These are phyloP conservation scores for Kryptolebias ocellatus DNA, from an alignment of 2,797 vertebrate species.

Conservation along the genomic window DNA sequence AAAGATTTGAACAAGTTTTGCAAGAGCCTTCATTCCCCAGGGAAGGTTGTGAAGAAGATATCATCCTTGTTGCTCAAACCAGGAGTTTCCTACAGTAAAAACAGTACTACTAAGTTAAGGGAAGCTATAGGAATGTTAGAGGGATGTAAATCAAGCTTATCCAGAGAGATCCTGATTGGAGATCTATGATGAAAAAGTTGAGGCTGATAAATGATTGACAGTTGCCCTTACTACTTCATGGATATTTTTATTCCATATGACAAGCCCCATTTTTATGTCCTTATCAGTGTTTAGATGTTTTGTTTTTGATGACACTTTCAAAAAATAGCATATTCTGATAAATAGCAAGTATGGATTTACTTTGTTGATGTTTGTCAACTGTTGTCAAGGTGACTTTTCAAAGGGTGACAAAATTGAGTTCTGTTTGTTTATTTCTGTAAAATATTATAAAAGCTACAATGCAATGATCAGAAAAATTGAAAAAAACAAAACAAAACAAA, in stretches of 20 bases:
- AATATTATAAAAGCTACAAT: not conserved
- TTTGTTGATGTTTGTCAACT: not conserved
- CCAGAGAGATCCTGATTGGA: conserved; percentile 15
- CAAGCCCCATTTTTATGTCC: not conserved
- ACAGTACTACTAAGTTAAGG: conserved; percentile 38
- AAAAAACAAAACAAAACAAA: no score
- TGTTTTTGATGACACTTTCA: not conserved
- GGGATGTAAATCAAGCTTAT: not conserved
- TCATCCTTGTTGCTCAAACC: conserved; percentile 4
- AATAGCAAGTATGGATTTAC: no score
- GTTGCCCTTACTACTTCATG: not conserved
- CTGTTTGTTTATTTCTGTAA: not conserved
- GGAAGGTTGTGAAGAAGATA: conserved; percentile 13
- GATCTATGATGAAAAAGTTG: conserved; percentile 13
- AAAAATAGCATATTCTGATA: no score
- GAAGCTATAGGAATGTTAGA: conserved; percentile 53
- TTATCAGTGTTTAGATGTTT: not conserved
- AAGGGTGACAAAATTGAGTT: not conserved
- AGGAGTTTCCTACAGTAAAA: conserved; percentile 11
- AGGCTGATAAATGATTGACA: not conserved
- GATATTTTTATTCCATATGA: not conserved
- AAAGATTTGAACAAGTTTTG: conserved; percentile 78
- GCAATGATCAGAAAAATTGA: no score
- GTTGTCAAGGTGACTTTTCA: not conserved
- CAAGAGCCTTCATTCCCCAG: conserved; percentile 56